Evolutionary conservation across 2,888 invertebrate genomes (phyloP).

Genomic region (Mythimna lalbum): DNA sequence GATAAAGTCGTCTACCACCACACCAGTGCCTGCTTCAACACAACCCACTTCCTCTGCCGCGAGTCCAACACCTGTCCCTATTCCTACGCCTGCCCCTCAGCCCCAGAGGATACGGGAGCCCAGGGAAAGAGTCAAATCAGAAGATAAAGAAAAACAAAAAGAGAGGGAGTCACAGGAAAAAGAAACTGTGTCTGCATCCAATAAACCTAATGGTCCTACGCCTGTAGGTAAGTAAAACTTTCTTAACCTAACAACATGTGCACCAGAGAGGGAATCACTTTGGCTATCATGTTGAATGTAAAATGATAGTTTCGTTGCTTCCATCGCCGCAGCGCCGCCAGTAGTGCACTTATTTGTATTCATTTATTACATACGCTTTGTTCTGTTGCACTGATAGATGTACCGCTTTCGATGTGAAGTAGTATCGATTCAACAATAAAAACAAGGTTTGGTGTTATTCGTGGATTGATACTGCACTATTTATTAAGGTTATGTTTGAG

Average conservation of each 20-base stretch:
- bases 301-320: conserved; percentile 24
- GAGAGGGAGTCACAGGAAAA: conserved; percentile 68
- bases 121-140: conserved; percentile 75
- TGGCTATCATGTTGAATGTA: background rate
- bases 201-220: conserved; percentile 77
- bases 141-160: conserved; percentile 74
- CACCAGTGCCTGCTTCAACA: conserved; percentile 56
- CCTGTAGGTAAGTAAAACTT: conserved; percentile 74
- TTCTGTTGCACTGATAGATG: conserved; percentile 33
- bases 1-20: conserved; percentile 42
- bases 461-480: conserved; percentile 23
- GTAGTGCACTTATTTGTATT: conserved; percentile 31
- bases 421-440: conserved; percentile 29
- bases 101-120: conserved; percentile 80
- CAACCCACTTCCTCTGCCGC: conserved; percentile 39
- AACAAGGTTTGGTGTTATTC: conserved; percentile 7
- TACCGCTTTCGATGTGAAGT: conserved; percentile 35
- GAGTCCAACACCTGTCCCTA: conserved; percentile 47
- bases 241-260: conserved; percentile 4
- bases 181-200: conserved; percentile 55
- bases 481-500: conserved; percentile 10
- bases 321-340: background rate
- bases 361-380: conserved; percentile 27
- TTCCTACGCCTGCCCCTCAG: conserved; percentile 68
- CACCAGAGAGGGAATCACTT: background rate